phyloP scores from a whole-genome alignment of 2,888 invertebrate genomes.

The Aspidiotus rigidus region DNA sequence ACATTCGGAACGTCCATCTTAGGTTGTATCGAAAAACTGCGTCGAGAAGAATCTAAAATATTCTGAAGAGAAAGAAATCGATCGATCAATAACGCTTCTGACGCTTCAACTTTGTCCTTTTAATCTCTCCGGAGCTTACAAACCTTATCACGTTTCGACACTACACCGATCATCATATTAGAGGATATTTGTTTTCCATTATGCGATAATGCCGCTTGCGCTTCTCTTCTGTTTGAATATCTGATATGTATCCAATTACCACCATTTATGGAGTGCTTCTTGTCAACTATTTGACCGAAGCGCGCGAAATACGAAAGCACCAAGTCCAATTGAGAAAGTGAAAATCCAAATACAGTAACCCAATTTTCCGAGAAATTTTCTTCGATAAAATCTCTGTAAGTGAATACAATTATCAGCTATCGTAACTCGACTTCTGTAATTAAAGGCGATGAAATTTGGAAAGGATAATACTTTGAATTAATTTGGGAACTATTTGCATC shows the following conservation, averaged over 20 bases:
- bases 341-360: slow-evolving; percentile 30
- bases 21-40: slow-evolving; percentile 7
- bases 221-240: slow-evolving; percentile 26
- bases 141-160: slow-evolving; percentile 20
- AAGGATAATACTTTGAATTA: not conserved
- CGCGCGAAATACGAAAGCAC: slow-evolving; percentile 28
- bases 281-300: slow-evolving; percentile 28
- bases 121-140: not conserved
- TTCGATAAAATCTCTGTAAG: slow-evolving; percentile 15
- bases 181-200: slow-evolving; percentile 29
- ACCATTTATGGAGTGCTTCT: slow-evolving; percentile 24
- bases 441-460: not conserved
- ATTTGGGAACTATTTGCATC: slow-evolving; percentile 3
- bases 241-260: slow-evolving; percentile 30
- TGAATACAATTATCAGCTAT: not conserved
- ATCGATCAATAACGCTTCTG: no score
- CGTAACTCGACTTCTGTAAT: not conserved
- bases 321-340: slow-evolving; percentile 17
- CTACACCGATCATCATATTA: slow-evolving; percentile 29
- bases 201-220: slow-evolving; percentile 17
- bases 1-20: not conserved
- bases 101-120: no score
- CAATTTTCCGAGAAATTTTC: slow-evolving; percentile 24
- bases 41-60: slow-evolving; percentile 10
- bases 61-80: slow-evolving; percentile 6